Base-by-base conservation (phyloP, 2,888 invertebrate species). In the Tyria jacobaeae region DNA sequence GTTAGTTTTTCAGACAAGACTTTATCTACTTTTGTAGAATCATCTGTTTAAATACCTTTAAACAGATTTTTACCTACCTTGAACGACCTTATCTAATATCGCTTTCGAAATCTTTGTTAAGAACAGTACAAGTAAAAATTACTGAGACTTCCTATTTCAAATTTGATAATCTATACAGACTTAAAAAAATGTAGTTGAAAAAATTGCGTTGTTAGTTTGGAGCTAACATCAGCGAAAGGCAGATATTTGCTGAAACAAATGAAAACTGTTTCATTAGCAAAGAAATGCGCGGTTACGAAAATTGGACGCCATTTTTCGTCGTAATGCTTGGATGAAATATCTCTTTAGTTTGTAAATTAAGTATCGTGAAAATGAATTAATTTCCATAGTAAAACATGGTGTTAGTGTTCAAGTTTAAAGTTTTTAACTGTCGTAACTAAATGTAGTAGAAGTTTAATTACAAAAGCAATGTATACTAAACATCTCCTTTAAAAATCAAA, bases 251-350 rank as follows among this genome's bases (percentile, higher is more conserved):
- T 71, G 76, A 77, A 80, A 85, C 78, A 82, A 84, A 85, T 84
- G 75, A 79, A 79, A 70, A 72, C 72, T 78, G 78, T 85, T 84
- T 85, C 84, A 87, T 87, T 87, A 84, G 83, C 80, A 85, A 88
- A 82, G 81, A 85, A 87, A 85, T 84, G 83, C 69, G 83, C 74
- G 81, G 81, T 82, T 77, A 80, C 72, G 75, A 80, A 83, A 85
- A 86, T 87, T 86, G 81, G 81, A 80, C 73, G 77, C 73, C 66
- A 80, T 83, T 82, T 79, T 81, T 83, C 75, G 78, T 78, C 73
- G 76, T 78, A 78, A 84, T 81, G 73, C 73, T 60, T 31, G 66
- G 68, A 75, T 60, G 75, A 74, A n/a, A 82, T 82, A 71, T 80
- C 70, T 82, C 76, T 86, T 76, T 70, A 81, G 84, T 83, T 84